Evolutionary conservation across 2,888 invertebrate genomes (phyloP).

Genomic region (Tetragonisca angustula): DNA sequence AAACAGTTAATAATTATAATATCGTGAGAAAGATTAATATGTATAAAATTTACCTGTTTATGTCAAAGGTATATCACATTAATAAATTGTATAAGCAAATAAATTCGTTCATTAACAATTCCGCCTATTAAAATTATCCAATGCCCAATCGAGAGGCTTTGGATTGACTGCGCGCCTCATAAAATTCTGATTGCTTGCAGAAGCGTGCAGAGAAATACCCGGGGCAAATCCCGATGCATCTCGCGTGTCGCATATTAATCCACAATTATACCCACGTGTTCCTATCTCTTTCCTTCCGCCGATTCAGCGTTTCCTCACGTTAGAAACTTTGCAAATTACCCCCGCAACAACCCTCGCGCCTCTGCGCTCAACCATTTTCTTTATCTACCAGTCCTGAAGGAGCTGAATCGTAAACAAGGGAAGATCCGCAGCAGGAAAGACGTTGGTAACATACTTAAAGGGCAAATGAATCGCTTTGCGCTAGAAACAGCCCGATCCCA

Average conservation of each 20-base stretch:
- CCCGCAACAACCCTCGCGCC: slow-evolving; percentile 27
- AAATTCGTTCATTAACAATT: too few relatives aligned
- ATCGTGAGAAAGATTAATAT: too few relatives aligned
- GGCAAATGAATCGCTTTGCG: slow-evolving; percentile 45
- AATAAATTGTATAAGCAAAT: too few relatives aligned
- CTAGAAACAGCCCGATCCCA: slow-evolving; percentile 25
- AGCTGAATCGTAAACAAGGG: slow-evolving; percentile 37
- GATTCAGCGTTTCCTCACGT: slow-evolving; percentile 35
- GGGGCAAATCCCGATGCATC: slow-evolving; percentile 9
- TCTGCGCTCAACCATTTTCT: slow-evolving; percentile 37
- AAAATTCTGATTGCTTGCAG: neutral
- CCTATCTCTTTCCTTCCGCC: slow-evolving; percentile 21
- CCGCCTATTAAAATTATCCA: too few relatives aligned
- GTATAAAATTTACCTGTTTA: too few relatives aligned
- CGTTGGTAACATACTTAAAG: slow-evolving; percentile 38
- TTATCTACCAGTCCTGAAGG: neutral
- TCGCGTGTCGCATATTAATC: slow-evolving; percentile 42
- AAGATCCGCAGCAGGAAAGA: slow-evolving; percentile 12
- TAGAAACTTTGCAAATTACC: slow-evolving; percentile 47
- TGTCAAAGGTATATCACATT: too few relatives aligned
- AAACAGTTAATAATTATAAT: too few relatives aligned
- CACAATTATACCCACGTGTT: slow-evolving; percentile 29
- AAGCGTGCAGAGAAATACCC: neutral
- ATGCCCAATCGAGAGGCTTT: too few relatives aligned
- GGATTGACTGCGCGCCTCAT: too few relatives aligned